Percentiles rank a stretch among this genome's conserved stretches.
These are phyloP conservation scores for Hylia prasina DNA, from an alignment of 2,113 vertebrate genomes.

Conservation along the genomic window DNA sequence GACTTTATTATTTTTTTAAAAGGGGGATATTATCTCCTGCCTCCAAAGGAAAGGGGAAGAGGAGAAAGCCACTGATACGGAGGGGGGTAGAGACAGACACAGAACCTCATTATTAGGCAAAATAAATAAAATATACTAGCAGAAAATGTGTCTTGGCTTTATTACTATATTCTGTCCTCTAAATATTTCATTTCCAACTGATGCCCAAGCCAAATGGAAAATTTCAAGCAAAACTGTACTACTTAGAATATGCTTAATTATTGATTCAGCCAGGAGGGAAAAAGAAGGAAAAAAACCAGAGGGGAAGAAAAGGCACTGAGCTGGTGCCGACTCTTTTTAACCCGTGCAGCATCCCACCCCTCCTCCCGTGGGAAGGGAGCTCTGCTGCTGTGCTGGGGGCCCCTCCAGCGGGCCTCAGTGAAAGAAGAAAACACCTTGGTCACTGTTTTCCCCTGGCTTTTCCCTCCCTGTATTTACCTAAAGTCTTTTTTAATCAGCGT, in stretches of 20 bases:
- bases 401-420: fast-evolving
- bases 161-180: constrained; percentile 78
- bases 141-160: constrained; percentile 74
- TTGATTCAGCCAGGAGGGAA: constrained; percentile 71
- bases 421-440: too few relatives aligned
- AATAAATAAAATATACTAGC: constrained; percentile 77
- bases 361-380: background rate
- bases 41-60: constrained; percentile 60
- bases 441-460: background rate
- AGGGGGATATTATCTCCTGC: constrained; percentile 56
- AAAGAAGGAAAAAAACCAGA: background rate
- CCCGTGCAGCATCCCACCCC: background rate
- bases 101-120: constrained; percentile 77
- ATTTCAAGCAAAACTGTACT: constrained; percentile 76
- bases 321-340: background rate
- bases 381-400: background rate
- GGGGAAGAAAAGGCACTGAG: background rate
- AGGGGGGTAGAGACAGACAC: constrained; percentile 41
- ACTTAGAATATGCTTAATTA: constrained; percentile 79
- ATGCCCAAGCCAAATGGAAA: constrained; percentile 78
- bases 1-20: constrained; percentile 65
- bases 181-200: constrained; percentile 80
- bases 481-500: background rate
- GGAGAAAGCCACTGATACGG: constrained; percentile 16
- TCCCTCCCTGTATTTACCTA: background rate